Percentiles rank a stretch among this genome's conserved stretches.
phyloP scores from a whole-genome alignment of 2,888 invertebrate species.

The Keiferia lycopersicella region DNA sequence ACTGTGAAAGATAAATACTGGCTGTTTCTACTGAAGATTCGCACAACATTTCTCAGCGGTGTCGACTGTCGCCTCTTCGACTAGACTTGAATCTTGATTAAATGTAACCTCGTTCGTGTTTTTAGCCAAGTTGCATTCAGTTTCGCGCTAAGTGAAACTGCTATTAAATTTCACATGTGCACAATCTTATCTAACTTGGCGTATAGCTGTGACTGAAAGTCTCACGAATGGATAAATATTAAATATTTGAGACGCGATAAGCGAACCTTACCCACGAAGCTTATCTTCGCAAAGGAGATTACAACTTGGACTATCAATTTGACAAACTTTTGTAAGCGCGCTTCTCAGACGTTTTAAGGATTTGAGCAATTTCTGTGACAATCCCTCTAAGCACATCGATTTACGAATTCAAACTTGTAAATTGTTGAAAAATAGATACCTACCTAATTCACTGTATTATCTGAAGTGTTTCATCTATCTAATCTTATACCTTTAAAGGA shows the following conservation, averaged over 20 bases:
- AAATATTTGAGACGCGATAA: conserved; percentile 53
- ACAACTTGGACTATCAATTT: conserved; percentile 58
- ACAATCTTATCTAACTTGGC: conserved; percentile 36
- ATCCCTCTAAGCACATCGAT: conserved; percentile 31
- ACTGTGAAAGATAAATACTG: conserved; percentile 18
- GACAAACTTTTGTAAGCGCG: conserved; percentile 51
- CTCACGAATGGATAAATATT: conserved; percentile 46
- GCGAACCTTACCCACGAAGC: conserved; percentile 50
- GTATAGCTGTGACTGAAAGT: conserved; percentile 31
- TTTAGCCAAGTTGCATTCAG: conserved; percentile 24
- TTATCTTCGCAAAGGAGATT: conserved; percentile 60
- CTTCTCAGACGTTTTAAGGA: conserved; percentile 49
- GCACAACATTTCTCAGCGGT: conserved; percentile 21
- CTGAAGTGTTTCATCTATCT: not conserved
- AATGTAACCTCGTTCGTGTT: conserved; percentile 27
- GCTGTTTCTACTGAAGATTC: conserved; percentile 6
- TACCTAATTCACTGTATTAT: conserved; percentile 1
- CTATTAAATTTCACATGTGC: conserved; percentile 23
- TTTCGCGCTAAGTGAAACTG: conserved; percentile 19
- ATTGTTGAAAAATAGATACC: not conserved
- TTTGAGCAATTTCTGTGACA: conserved; percentile 37
- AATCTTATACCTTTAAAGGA: no score
- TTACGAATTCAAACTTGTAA: conserved; percentile 1
- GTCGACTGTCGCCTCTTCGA: conserved; percentile 20
- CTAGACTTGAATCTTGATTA: conserved; percentile 27